Percentiles rank a stretch among this genome's conserved stretches.
Evolutionary conservation across 2,113 vertebrate genomes (phyloP).

Genomic region (Sphyrna mokarran): DNA sequence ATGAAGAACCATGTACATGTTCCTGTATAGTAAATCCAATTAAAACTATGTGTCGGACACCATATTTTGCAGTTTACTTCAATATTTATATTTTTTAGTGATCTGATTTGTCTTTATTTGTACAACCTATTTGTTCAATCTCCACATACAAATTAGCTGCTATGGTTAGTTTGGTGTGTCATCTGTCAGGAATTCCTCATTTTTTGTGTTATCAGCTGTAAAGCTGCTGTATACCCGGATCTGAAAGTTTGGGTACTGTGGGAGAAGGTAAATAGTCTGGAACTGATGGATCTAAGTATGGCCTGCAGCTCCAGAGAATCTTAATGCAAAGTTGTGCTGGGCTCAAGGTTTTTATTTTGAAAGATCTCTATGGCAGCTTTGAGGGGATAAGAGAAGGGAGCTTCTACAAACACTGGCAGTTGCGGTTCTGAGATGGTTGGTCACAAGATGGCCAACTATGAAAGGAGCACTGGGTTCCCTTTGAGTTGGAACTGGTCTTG

Average conservation of each 20-base stretch:
- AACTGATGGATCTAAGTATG: background rate
- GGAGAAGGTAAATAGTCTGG: background rate
- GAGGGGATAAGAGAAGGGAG: background rate
- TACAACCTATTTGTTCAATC: slow-evolving; percentile 26
- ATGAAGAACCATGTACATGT: background rate
- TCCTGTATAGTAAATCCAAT: slow-evolving; percentile 1
- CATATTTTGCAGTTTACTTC: background rate
- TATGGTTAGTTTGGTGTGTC: background rate
- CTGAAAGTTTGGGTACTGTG: background rate
- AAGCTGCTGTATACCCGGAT: background rate
- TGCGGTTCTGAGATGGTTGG: background rate
- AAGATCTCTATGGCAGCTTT: background rate
- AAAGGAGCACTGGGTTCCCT: background rate
- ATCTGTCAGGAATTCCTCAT: background rate
- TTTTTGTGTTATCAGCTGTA: background rate
- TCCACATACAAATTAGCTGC: slow-evolving; percentile 21
- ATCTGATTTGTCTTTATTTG: slow-evolving; percentile 7
- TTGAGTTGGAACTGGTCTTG: background rate
- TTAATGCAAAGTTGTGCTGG: background rate
- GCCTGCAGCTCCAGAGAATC: background rate
- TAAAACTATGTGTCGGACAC: background rate
- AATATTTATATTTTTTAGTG: slow-evolving; percentile 27
- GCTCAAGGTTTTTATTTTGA: background rate
- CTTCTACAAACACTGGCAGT: background rate
- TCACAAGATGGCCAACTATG: background rate